These are phyloP conservation scores for Labeo rohita DNA, from an alignment of 2,113 vertebrate species.

Conservation along the genomic window DNA sequence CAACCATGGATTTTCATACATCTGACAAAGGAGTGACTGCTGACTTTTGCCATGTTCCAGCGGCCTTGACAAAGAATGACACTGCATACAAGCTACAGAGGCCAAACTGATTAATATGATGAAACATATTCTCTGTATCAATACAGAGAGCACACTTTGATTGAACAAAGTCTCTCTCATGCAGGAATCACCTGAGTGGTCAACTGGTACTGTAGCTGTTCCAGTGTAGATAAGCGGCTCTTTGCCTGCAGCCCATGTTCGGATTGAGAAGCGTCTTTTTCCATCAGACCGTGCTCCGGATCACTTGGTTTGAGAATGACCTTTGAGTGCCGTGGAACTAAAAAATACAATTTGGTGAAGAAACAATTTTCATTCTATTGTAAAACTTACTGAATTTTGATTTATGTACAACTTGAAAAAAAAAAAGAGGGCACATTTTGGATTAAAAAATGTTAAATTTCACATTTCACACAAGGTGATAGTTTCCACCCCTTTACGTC, in stretches of 20 bases:
- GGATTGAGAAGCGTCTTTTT: slow-evolving; percentile 22
- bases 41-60: slow-evolving; percentile 37
- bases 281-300: background rate
- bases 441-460: background rate
- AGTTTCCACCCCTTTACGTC: background rate
- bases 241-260: slow-evolving; percentile 18
- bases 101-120: slow-evolving; percentile 19
- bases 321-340: background rate
- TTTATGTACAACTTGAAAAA: no score
- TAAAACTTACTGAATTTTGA: no score
- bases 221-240: slow-evolving; percentile 71
- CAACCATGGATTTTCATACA: background rate
- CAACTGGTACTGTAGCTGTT: slow-evolving; percentile 75
- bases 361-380: background rate
- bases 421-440: background rate
- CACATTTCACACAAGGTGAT: background rate
- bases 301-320: background rate
- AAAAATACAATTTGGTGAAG: background rate
- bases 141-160: background rate
- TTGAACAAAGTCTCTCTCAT: background rate
- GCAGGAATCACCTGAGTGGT: slow-evolving; percentile 76
- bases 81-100: slow-evolving; percentile 45
- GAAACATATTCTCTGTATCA: background rate
- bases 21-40: slow-evolving; percentile 33
- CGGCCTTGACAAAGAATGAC: slow-evolving; percentile 41